Conservation (phyloP, 2,113 vertebrate species). For the Saguinus imperator region DNA sequence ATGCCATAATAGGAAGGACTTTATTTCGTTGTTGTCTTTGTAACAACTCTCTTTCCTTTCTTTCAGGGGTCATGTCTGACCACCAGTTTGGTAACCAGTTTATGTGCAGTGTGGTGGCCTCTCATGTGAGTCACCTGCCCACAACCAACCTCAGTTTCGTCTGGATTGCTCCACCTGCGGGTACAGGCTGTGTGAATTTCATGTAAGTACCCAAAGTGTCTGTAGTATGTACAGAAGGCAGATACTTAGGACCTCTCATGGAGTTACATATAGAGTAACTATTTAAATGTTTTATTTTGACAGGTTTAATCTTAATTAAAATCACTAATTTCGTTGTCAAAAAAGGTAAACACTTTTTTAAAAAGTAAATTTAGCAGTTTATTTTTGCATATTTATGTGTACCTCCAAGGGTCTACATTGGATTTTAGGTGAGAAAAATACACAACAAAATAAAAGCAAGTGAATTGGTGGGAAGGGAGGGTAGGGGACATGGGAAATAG, state of each 20-base stretch:
- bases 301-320: not conserved
- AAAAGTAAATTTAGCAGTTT: not conserved
- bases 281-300: not conserved
- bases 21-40: slow-evolving; percentile 34
- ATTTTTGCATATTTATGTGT: slow-evolving; percentile 1
- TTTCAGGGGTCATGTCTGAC: slow-evolving; percentile 94
- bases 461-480: not conserved
- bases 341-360: not conserved
- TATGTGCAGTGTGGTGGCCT: slow-evolving; percentile 98
- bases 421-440: not conserved
- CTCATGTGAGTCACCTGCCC: slow-evolving; percentile 96
- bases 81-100: slow-evolving; percentile 97
- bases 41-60: not conserved
- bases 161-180: slow-evolving; percentile 97
- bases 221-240: not conserved
- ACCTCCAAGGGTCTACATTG: not conserved
- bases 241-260: not conserved
- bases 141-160: slow-evolving; percentile 97
- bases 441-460: not conserved
- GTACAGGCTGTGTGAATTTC: slow-evolving; percentile 99
- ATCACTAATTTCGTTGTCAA: not conserved
- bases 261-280: not conserved
- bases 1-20: not conserved
- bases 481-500: too few relatives aligned
- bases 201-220: slow-evolving; percentile 87